Evolutionary conservation across 2,888 invertebrate species (phyloP).

Genomic region (Euzophera pinguis): DNA sequence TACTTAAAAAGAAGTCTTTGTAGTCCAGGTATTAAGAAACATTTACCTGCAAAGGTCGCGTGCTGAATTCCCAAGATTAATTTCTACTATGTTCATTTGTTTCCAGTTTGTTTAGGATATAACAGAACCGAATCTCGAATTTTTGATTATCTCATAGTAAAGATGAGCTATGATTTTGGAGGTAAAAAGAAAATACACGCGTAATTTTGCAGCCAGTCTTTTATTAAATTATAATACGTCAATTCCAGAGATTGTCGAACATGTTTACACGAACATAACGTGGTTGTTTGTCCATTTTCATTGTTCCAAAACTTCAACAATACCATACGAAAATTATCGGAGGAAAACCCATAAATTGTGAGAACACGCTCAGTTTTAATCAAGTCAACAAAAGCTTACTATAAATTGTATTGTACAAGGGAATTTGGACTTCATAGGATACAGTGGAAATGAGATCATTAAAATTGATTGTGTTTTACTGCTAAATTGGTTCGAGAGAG

Average conservation of each 20-base stretch:
- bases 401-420: conserved; percentile 3
- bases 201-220: no score
- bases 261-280: background rate
- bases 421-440: background rate
- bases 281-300: conserved; percentile 1
- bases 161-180: no score
- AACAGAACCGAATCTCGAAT: no score
- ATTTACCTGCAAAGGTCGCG: no score
- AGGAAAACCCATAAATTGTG: conserved; percentile 3
- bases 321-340: background rate
- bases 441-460: background rate
- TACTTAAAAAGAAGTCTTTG: no score
- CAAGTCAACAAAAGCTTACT: background rate
- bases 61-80: no score
- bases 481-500: no score
- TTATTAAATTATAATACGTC: background rate
- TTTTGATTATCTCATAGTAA: no score
- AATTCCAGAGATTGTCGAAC: background rate
- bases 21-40: no score
- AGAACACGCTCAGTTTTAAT: conserved; percentile 6
- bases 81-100: no score
- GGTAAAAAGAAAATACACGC: no score
- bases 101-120: no score
- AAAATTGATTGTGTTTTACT: background rate
- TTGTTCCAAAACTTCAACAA: conserved; percentile 5